Conservation (phyloP, 2,888 invertebrate species). For the Mystacides longicornis region DNA sequence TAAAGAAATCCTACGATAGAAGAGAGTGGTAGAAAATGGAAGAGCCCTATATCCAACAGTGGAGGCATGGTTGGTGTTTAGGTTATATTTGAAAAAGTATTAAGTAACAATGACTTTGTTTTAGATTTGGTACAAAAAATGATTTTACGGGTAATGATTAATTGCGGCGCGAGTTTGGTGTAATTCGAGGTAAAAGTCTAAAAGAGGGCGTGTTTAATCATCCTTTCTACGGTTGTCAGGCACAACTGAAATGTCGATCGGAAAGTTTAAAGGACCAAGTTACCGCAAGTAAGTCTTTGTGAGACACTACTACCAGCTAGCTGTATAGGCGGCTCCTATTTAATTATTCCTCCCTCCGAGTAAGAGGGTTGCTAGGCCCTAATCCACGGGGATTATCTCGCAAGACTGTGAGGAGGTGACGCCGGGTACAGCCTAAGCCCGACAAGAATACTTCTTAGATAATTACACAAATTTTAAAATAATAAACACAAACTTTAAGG, state of each 20-base stretch:
- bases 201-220: constrained; percentile 26
- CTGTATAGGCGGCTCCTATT: constrained; percentile 33
- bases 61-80: too few species aligned
- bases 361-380: constrained; percentile 37
- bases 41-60: too few species aligned
- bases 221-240: constrained; percentile 24
- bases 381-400: constrained; percentile 48
- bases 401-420: constrained; percentile 9
- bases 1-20: too few species aligned
- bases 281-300: constrained; percentile 21
- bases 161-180: too few species aligned
- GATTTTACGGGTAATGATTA: too few species aligned
- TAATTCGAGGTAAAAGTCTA: constrained; percentile 12
- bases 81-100: too few species aligned
- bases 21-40: too few species aligned
- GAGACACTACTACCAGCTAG: constrained; percentile 13
- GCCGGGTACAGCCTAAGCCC: background rate
- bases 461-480: too few species aligned
- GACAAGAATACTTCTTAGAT: too few species aligned
- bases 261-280: constrained; percentile 23
- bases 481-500: background rate
- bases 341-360: constrained; percentile 42
- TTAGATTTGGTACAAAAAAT: too few species aligned
- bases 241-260: constrained; percentile 22
- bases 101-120: too few species aligned